Conservation (phyloP, 2,797 vertebrate species). For the Ciconia nigra region DNA sequence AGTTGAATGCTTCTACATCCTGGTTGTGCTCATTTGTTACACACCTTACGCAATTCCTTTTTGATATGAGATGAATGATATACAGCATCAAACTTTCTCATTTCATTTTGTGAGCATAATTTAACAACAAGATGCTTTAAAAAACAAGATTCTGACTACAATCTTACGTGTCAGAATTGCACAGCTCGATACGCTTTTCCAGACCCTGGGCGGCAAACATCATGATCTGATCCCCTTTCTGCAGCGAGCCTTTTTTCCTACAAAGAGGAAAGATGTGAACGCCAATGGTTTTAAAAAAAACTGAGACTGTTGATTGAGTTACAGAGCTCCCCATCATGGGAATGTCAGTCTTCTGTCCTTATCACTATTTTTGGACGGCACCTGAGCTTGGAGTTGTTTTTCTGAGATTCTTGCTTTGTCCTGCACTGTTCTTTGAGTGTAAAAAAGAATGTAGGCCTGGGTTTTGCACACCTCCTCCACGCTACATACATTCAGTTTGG, state of each 20-base stretch:
- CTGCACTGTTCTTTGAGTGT: constrained; percentile 94
- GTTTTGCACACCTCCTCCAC: constrained; percentile 99
- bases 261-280: constrained; percentile 19
- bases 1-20: background rate
- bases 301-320: constrained; percentile 22
- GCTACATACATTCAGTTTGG: constrained; percentile 98
- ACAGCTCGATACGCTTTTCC: constrained; percentile 32
- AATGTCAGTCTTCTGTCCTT: constrained; percentile 68
- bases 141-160: constrained; percentile 34
- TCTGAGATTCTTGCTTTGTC: constrained; percentile 78
- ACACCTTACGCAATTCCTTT: background rate
- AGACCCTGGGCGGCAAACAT: background rate
- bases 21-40: background rate
- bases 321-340: constrained; percentile 51
- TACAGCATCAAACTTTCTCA: constrained; percentile 30
- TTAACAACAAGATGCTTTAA: constrained; percentile 22
- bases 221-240: constrained; percentile 35
- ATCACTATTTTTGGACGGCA: constrained; percentile 70
- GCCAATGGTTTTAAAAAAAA: background rate
- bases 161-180: background rate
- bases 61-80: constrained; percentile 12
- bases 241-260: constrained; percentile 50
- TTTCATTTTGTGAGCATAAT: background rate
- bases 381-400: constrained; percentile 80
- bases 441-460: constrained; percentile 99